A percentile compares a stretch with the other conserved stretches of the same genome.
These are phyloP conservation scores for Ornithoptera priamus DNA, from an alignment of 2,888 invertebrate genomes.

Conservation along the genomic window DNA sequence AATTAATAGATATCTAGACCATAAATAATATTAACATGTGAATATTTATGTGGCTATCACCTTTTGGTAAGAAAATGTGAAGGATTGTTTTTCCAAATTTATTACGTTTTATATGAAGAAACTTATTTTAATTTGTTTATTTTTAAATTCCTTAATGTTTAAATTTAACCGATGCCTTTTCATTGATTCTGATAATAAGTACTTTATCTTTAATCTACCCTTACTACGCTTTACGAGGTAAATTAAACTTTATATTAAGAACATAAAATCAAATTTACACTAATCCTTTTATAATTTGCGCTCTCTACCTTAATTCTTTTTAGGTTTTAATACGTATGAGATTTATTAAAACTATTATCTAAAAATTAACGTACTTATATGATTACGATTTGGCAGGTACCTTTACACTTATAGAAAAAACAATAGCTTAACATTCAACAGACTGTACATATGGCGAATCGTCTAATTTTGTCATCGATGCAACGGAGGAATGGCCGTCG, in stretches of 20 bases:
- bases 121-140: not conserved
- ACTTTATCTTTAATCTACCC: not conserved
- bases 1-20: not conserved
- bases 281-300: not conserved
- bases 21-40: not conserved
- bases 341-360: not conserved
- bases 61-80: not conserved
- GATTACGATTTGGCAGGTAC: slow-evolving; percentile 29
- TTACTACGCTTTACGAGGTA: not conserved
- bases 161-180: not conserved
- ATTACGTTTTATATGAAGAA: not conserved
- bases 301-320: not conserved
- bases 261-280: not conserved
- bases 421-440: slow-evolving; percentile 57
- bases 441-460: slow-evolving; percentile 63
- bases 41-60: no score
- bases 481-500: slow-evolving; percentile 59
- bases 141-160: not conserved
- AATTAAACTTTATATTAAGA: not conserved
- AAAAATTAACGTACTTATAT: slow-evolving; percentile 19
- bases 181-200: not conserved
- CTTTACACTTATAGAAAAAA: slow-evolving; percentile 35
- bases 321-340: not conserved
- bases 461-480: slow-evolving; percentile 60
- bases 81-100: not conserved